Conservation (phyloP, 2,113 vertebrate species). For the Sylvilagus bachmani region DNA sequence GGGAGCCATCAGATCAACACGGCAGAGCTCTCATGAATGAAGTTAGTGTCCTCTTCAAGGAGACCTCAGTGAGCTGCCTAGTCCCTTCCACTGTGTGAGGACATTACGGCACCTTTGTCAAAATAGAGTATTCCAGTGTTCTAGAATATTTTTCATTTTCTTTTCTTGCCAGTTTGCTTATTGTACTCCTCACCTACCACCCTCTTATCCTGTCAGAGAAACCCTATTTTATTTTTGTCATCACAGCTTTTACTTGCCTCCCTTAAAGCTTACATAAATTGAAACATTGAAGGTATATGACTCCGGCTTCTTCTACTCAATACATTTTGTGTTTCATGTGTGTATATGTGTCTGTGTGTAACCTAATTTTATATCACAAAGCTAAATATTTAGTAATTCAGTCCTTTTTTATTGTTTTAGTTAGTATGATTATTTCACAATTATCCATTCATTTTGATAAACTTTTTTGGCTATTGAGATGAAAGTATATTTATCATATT, state of each 20-base stretch:
- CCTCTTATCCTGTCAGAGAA: neutral
- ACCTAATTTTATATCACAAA: no score
- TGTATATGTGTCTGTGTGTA: no score
- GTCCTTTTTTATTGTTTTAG: neutral
- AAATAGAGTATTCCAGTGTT: neutral
- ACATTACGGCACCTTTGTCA: neutral
- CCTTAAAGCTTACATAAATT: neutral
- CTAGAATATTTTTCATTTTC: neutral
- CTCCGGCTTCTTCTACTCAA: neutral
- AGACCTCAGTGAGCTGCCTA: neutral
- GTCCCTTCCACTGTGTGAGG: neutral
- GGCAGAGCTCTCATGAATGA: neutral
- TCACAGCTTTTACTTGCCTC: neutral
- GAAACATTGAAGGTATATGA: neutral
- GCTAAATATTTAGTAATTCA: no score
- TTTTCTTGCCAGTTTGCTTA: neutral
- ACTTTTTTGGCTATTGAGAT: neutral
- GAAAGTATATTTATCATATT: neutral
- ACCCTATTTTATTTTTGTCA: constrained; percentile 38
- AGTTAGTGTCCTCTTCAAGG: neutral
- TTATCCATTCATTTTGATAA: neutral
- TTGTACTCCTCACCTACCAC: neutral
- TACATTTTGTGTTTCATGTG: neutral
- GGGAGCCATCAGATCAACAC: neutral
- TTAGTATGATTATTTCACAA: neutral